Conservation (phyloP, 2,113 vertebrate species). For the Pedetes capensis region DNA sequence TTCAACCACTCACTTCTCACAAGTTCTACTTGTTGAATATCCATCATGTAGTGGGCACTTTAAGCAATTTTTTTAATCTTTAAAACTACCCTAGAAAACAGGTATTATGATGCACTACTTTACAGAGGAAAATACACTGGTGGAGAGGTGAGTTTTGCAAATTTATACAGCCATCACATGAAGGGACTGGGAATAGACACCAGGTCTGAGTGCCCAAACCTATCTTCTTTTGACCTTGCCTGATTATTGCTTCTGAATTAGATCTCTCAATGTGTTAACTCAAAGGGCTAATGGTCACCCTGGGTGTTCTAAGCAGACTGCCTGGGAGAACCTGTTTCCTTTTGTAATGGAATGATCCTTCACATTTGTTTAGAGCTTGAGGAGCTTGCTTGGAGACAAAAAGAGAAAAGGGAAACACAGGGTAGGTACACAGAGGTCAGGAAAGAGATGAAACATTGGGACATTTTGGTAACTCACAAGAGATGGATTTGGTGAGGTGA, state of each 20-base stretch:
- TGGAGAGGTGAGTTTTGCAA: background rate
- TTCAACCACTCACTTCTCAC: background rate
- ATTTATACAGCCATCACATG: background rate
- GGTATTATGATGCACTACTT: background rate
- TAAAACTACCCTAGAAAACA: background rate
- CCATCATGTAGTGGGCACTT: no score
- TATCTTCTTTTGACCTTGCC: background rate
- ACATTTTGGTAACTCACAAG: background rate
- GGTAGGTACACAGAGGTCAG: background rate
- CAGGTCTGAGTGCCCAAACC: background rate
- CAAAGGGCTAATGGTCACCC: background rate
- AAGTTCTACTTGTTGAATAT: background rate
- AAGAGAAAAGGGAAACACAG: background rate
- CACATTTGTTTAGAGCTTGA: background rate
- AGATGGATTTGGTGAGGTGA: background rate
- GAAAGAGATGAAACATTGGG: background rate
- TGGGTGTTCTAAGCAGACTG: background rate
- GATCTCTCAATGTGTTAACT: background rate
- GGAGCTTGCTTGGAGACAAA: background rate
- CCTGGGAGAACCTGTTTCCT: background rate
- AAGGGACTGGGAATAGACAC: background rate
- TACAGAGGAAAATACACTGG: background rate
- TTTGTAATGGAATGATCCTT: background rate
- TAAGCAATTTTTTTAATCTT: background rate
- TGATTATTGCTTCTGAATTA: background rate